phyloP scores from a whole-genome alignment of 2,888 invertebrate genomes.

The Tethea ocularis region DNA sequence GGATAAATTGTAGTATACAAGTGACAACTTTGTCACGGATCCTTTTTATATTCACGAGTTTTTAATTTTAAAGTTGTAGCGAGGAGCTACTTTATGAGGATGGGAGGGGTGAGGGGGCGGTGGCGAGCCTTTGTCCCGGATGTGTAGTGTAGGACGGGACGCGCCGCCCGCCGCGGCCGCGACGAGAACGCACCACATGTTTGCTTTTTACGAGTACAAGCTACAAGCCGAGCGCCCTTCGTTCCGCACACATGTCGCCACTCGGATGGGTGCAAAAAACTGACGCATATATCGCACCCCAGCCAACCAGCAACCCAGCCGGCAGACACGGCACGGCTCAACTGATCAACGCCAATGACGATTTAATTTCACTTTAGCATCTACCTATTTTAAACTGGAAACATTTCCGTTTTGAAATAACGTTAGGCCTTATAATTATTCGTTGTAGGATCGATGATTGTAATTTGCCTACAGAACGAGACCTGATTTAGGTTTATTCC shows the following conservation, averaged over 20 bases:
- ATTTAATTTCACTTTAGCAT: background rate
- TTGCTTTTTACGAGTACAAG: constrained; percentile 44
- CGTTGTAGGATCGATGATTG: background rate
- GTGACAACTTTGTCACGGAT: constrained; percentile 8
- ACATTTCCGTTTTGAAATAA: background rate
- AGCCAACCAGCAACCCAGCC: constrained; percentile 9
- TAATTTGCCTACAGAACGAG: background rate
- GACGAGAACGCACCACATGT: constrained; percentile 51
- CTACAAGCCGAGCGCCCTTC: constrained; percentile 35
- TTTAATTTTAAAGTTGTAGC: constrained; percentile 28
- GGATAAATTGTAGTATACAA: constrained; percentile 3
- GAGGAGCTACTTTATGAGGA: constrained; percentile 9
- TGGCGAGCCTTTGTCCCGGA: constrained; percentile 9
- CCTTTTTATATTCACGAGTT: constrained; percentile 11
- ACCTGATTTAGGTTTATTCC: background rate
- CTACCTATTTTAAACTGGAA: background rate
- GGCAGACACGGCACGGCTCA: constrained; percentile 9
- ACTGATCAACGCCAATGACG: background rate
- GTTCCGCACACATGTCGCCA: constrained; percentile 50
- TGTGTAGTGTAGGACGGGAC: constrained; percentile 22
- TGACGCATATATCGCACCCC: constrained; percentile 39
- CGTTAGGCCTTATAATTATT: background rate
- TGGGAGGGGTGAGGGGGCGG: constrained; percentile 4
- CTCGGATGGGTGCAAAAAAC: constrained; percentile 28
- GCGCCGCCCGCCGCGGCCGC: constrained; percentile 18